Evolutionary conservation across 2,797 vertebrate species (phyloP).

Genomic region (Sebastes paucispinis): DNA sequence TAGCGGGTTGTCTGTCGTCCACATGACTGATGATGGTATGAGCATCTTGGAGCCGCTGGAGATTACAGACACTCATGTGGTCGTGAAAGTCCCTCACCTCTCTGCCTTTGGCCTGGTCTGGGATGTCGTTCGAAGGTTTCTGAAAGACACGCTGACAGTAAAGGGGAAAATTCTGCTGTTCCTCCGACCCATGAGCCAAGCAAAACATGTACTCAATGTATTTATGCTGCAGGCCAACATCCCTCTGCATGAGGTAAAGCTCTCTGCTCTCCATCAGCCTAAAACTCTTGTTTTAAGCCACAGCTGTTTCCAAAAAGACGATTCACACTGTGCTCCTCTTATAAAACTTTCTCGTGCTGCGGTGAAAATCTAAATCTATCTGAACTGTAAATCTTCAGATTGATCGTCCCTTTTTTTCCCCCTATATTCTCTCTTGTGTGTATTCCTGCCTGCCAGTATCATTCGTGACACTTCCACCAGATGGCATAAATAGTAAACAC

Average conservation of each 20-base stretch:
- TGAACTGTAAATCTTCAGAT: too few species aligned
- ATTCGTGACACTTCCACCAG: too few species aligned
- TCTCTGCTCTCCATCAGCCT: not conserved
- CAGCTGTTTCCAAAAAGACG: not conserved
- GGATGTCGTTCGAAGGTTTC: not conserved
- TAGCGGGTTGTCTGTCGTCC: slow-evolving; percentile 16
- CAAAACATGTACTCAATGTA: not conserved
- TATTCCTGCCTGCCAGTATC: too few species aligned
- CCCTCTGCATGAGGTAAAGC: not conserved
- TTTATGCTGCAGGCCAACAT: slow-evolving; percentile 10
- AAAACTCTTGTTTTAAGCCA: not conserved
- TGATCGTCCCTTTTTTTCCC: too few species aligned
- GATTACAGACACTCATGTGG: slow-evolving; percentile 48
- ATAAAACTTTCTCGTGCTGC: too few species aligned
- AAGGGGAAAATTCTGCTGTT: slow-evolving; percentile 11
- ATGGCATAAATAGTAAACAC: too few species aligned
- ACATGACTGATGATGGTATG: slow-evolving; percentile 19
- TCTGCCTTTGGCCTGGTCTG: slow-evolving; percentile 31
- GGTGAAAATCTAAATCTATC: too few species aligned
- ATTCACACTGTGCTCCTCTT: too few species aligned
- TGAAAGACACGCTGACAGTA: not conserved
- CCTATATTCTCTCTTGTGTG: too few species aligned
- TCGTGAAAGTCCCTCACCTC: slow-evolving; percentile 30
- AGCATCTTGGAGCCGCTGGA: slow-evolving; percentile 7
- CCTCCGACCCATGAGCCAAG: not conserved